Evolutionary conservation across 2,888 invertebrate species (phyloP).

Genomic region (Drosophila longiperda): DNA sequence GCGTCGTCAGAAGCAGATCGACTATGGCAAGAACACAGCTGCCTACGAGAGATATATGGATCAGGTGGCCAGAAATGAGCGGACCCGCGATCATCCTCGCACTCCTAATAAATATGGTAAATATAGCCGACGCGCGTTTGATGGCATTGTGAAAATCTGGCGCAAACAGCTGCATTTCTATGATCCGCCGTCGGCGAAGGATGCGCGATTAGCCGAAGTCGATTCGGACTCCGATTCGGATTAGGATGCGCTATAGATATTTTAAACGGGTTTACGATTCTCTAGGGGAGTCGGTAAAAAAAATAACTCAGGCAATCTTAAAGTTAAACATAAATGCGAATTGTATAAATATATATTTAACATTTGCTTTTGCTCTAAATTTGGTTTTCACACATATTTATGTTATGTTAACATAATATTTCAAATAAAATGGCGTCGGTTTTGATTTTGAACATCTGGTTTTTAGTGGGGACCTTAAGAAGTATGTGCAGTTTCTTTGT

Average conservation of each 20-base stretch:
- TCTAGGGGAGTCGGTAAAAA: constrained; percentile 26
- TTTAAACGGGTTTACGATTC: neutral
- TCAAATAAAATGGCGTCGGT: constrained; percentile 66
- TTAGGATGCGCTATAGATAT: constrained; percentile 23
- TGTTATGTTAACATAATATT: constrained; percentile 57
- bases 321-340: neutral
- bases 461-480: neutral
- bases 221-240: constrained; percentile 70
- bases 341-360: constrained; percentile 4
- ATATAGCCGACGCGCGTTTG: constrained; percentile 97
- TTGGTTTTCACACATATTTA: constrained; percentile 17
- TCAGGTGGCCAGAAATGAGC: constrained; percentile 88
- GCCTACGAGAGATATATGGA: constrained; percentile 92
- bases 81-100: constrained; percentile 91
- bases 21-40: constrained; percentile 96
- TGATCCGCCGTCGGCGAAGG: constrained; percentile 86
- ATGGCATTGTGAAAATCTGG: constrained; percentile 95
- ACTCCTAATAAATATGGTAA: constrained; percentile 95
- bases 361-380: constrained; percentile 17
- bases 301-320: constrained; percentile 28
- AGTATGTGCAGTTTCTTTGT: neutral
- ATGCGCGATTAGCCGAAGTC: constrained; percentile 6
- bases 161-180: constrained; percentile 92
- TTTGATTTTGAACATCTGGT: constrained; percentile 8
- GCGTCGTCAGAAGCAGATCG: constrained; percentile 96